Base-by-base conservation (phyloP, 2,888 invertebrate genomes). In the Lepidonotus clava region DNA sequence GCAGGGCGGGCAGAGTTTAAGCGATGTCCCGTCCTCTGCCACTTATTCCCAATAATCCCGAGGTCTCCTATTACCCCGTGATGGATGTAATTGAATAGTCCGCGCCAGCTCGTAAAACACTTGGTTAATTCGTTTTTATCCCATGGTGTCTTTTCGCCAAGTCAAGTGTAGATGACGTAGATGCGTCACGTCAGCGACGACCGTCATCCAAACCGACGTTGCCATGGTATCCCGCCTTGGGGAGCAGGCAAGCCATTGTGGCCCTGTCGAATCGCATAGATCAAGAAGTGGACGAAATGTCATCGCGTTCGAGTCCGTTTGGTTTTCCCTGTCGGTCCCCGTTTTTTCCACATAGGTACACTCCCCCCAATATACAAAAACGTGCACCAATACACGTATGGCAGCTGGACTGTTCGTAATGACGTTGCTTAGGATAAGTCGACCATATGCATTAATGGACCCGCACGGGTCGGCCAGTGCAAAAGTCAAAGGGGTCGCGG, bases 121-220 rank as follows among this genome's bases (percentile, higher is more conserved):
- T 76, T 76, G 76, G 36, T 76, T 76, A 76, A 76, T 83, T 83
- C 83, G 51, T 51, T 46, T 40, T 76, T 76, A 40, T 76, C 76
- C 76, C n/a, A 2, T 21, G 38, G 40, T 36, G 38, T 40, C 76
- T 76, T 40, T 40, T 40, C 38, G 38, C 36, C 38, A 76, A 76
- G 40, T 40, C 76, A 76, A 36, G 76, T 76, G 76, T 28, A 40
- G 38, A 76, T 76, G 76, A 76, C 76, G 76, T 40, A 76, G 76
- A 76, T 76, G 40, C 40, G 76, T 24, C 40, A 40, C 76, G 76
- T 40, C 76, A 61, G 61, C 24, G 61, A 61, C 76, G 38, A 76
- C 76, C 61, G 61, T 61, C 61, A 61, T 11, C 61, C 24, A 61
- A 28, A 28, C 61, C 61, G 28, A 28, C 61, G 76, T 76, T 38